These are phyloP conservation scores for Machaerirhynchus nigripectus DNA, from an alignment of 2,113 vertebrate genomes.

Conservation along the genomic window DNA sequence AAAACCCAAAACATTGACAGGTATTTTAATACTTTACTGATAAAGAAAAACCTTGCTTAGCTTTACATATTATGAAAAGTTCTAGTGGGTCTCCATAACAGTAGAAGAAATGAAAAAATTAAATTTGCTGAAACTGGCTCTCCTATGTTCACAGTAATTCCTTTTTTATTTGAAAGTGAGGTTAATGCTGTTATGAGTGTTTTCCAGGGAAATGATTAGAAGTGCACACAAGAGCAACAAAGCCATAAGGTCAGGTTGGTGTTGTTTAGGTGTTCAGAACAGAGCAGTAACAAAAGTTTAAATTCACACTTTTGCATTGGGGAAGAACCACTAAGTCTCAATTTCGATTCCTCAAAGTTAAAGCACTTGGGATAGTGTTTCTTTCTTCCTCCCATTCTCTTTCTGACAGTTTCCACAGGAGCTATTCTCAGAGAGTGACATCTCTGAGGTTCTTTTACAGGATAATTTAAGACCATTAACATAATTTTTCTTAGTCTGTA, in stretches of 20 bases:
- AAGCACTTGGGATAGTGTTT: neutral
- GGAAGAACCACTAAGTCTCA: neutral
- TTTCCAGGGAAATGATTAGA: neutral
- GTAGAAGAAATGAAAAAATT: neutral
- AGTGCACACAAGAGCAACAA: neutral
- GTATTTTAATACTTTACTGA: neutral
- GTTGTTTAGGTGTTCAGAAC: neutral
- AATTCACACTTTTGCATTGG: neutral
- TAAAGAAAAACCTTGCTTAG: neutral
- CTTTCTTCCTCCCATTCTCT: neutral
- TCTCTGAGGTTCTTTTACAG: neutral
- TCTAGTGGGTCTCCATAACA: neutral
- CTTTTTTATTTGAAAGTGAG: neutral
- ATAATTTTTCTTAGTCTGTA: neutral
- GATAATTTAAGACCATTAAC: neutral
- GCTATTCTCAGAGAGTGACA: neutral
- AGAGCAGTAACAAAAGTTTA: neutral
- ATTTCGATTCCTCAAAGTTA: neutral
- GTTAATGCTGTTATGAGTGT: neutral
- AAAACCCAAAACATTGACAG: neutral
- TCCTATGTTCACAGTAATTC: neutral
- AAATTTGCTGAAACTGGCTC: neutral
- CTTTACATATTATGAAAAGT: neutral
- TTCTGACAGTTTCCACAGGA: neutral
- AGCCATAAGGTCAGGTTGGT: neutral